A percentile compares a stretch with the other conserved stretches of the same genome.
These are phyloP conservation scores for Erithacus rubecula DNA, from an alignment of 2,797 vertebrate species.

Conservation along the genomic window DNA sequence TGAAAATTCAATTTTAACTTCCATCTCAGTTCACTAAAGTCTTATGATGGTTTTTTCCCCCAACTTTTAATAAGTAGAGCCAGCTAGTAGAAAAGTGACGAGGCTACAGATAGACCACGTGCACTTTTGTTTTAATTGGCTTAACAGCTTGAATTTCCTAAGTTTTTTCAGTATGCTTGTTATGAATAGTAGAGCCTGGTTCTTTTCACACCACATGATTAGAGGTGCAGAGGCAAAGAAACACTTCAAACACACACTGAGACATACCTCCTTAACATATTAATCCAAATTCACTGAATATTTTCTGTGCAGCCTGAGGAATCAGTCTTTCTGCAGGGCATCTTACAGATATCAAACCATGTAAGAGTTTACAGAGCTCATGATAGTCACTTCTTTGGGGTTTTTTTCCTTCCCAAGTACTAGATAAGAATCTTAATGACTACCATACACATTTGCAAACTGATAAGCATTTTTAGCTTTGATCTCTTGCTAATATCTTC, in stretches of 20 bases:
- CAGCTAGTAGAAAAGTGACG: neutral
- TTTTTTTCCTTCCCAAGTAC: neutral
- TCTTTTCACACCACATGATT: neutral
- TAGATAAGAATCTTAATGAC: neutral
- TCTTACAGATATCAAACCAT: neutral
- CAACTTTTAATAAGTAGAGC: neutral
- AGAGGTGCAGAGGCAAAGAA: neutral
- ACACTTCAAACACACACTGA: neutral
- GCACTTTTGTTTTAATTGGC: neutral
- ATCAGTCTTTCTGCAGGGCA: neutral
- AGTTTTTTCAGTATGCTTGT: neutral
- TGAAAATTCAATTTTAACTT: neutral
- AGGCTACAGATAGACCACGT: neutral
- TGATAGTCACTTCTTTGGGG: neutral
- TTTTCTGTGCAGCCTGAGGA: neutral
- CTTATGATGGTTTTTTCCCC: fast-evolving
- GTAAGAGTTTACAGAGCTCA: neutral
- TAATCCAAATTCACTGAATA: neutral
- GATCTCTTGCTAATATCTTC: neutral
- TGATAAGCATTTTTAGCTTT: neutral
- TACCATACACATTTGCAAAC: neutral
- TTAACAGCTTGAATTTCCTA: neutral
- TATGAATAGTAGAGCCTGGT: neutral
- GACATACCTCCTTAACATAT: neutral
- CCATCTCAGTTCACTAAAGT: neutral